Conservation (phyloP, 2,797 vertebrate genomes). For the Schizothorax lantsangensis region DNA sequence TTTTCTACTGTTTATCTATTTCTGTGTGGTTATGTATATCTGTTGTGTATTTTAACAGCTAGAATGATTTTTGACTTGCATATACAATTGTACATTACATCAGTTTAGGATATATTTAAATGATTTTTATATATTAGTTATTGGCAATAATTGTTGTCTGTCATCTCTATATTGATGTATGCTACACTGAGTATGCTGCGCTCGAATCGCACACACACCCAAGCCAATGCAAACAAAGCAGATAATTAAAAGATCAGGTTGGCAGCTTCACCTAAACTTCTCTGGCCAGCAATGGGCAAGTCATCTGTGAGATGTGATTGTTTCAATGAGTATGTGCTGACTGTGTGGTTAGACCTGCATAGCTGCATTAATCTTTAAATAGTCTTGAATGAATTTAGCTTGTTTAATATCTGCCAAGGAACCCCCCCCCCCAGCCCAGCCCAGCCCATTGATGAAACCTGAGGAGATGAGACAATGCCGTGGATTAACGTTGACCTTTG, state of each 20-base stretch:
- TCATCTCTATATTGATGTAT: neutral
- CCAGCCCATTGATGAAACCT: conserved; percentile 53
- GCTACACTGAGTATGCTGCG: neutral
- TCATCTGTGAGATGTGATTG: conserved; percentile 2
- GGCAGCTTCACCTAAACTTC: conserved; percentile 10
- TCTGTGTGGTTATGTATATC: no score
- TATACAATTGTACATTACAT: neutral
- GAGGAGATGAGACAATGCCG: conserved; percentile 67
- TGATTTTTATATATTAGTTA: neutral
- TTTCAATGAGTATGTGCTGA: conserved; percentile 26
- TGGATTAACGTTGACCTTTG: conserved; percentile 83
- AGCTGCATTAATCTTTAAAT: conserved; percentile 53
- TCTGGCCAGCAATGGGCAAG: neutral
- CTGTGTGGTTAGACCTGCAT: conserved; percentile 28
- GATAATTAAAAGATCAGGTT: conserved; percentile 36
- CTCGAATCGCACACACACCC: neutral
- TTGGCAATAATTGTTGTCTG: neutral
- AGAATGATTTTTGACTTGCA: no score
- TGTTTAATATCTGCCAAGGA: conserved; percentile 35
- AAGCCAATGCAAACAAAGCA: conserved; percentile 7
- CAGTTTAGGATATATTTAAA: neutral
- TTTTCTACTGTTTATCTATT: no score
- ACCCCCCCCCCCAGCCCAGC: neutral
- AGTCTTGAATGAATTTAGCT: conserved; percentile 38
- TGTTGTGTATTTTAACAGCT: no score